These are phyloP conservation scores for Pelagia noctiluca DNA, from an alignment of 30 jellyfish, hydroid and myxozoan species.

Conservation along the genomic window DNA sequence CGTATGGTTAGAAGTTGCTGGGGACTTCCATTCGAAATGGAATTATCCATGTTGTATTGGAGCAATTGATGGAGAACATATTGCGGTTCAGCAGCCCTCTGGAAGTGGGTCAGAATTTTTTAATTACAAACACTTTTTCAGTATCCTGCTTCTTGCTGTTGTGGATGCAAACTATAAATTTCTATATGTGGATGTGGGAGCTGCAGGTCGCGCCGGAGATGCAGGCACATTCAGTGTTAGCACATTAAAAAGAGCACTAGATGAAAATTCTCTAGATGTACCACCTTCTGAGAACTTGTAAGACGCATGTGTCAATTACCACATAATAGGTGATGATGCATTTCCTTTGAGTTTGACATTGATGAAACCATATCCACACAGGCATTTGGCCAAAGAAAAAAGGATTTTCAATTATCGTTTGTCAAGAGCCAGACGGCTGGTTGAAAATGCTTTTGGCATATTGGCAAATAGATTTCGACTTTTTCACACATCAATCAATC, in stretches of 20 bases:
- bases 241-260: constrained; percentile 5
- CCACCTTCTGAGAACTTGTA: neutral
- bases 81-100: constrained; percentile 5
- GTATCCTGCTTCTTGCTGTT: neutral
- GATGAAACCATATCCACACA: constrained; percentile 18
- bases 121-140: constrained; percentile 34
- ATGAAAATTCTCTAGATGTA: neutral
- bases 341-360: neutral
- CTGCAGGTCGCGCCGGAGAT: constrained; percentile 19
- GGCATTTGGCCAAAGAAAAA: constrained; percentile 7
- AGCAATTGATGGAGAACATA: constrained; percentile 31
- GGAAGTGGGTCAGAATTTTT: constrained; percentile 22
- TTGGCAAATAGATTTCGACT: neutral
- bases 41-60: constrained; percentile 27
- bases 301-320: neutral
- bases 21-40: constrained; percentile 3
- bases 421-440: constrained; percentile 9
- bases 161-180: constrained; percentile 23
- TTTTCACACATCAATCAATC: neutral
- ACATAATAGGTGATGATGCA: constrained; percentile 24
- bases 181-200: constrained; percentile 12
- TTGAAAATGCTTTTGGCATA: constrained; percentile 10
- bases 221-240: neutral
- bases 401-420: neutral
- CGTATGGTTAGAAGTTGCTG: constrained; percentile 22